Evolutionary conservation across 2,797 vertebrate genomes (phyloP).

Genomic region (Megalops cyprinoides): DNA sequence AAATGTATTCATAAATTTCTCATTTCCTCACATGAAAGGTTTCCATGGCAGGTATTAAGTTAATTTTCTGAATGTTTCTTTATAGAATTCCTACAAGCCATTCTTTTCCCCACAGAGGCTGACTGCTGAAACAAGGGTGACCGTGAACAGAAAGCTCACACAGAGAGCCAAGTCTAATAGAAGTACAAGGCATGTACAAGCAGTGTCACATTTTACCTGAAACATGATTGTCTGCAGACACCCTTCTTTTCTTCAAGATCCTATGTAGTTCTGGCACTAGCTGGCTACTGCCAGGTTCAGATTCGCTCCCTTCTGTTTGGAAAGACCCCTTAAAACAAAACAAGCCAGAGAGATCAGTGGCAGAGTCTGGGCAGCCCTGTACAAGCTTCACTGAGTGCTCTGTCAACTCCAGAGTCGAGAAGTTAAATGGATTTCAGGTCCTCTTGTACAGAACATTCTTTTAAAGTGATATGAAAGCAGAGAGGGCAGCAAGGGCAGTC

Average conservation of each 20-base stretch:
- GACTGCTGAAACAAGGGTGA: not conserved
- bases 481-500: not conserved
- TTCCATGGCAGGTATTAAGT: too few relatives aligned
- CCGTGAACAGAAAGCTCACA: not conserved
- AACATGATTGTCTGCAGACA: slow-evolving; percentile 20
- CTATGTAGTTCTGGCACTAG: slow-evolving; percentile 26
- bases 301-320: not conserved
- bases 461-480: not conserved
- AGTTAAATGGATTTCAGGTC: not conserved
- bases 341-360: slow-evolving; percentile 10
- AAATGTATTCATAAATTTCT: too few relatives aligned
- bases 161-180: not conserved
- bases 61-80: too few relatives aligned
- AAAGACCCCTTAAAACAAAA: slow-evolving; percentile 2
- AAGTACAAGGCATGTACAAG: not conserved
- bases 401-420: not conserved
- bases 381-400: not conserved
- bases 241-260: slow-evolving; percentile 30
- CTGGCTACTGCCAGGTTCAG: not conserved
- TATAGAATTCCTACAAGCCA: not conserved
- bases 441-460: not conserved
- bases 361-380: not conserved
- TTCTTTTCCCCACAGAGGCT: not conserved
- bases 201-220: slow-evolving; percentile 28
- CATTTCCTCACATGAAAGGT: too few relatives aligned